These are phyloP conservation scores for Drosophila grimshawi DNA, from an alignment of 1,140 invertebrate genomes.

Conservation along the genomic window DNA sequence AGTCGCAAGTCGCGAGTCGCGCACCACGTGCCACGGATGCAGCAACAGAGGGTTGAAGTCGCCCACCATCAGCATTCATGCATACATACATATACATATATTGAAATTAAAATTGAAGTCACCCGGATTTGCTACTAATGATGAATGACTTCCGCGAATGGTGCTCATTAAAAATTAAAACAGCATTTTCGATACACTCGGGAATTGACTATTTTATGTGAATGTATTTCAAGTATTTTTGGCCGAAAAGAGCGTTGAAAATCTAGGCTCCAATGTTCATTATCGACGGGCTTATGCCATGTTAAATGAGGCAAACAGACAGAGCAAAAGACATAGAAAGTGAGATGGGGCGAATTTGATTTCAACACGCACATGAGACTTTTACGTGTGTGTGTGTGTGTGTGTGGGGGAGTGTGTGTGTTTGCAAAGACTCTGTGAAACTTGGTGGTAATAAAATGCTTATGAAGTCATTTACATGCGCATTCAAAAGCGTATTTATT, in stretches of 20 bases:
- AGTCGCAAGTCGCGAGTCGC: slow-evolving; percentile 8
- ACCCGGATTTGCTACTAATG: slow-evolving; percentile 79
- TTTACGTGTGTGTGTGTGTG: neutral
- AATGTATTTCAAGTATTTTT: slow-evolving; percentile 14
- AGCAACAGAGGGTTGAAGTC: neutral
- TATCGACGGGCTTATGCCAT: slow-evolving; percentile 16
- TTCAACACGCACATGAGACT: slow-evolving; percentile 32
- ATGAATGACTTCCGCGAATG: slow-evolving; percentile 75
- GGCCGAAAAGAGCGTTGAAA: slow-evolving; percentile 18
- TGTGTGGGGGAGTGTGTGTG: neutral
- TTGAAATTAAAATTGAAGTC: slow-evolving; percentile 64
- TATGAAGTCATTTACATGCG: slow-evolving; percentile 83
- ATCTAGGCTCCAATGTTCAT: slow-evolving; percentile 26
- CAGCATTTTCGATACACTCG: slow-evolving; percentile 38
- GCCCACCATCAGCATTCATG: neutral
- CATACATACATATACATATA: slow-evolving; percentile 16
- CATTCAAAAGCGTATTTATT: slow-evolving; percentile 82
- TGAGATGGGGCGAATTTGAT: slow-evolving; percentile 51
- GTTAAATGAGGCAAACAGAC: slow-evolving; percentile 24
- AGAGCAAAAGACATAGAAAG: neutral
- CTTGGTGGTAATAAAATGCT: slow-evolving; percentile 79
- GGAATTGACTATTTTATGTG: slow-evolving; percentile 12
- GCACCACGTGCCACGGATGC: slow-evolving; percentile 20
- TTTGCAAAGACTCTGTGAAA: slow-evolving; percentile 16
- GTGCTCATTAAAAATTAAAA: slow-evolving; percentile 80